These are phyloP conservation scores for Scomber scombrus DNA, from an alignment of 2,113 vertebrate species.

Conservation along the genomic window DNA sequence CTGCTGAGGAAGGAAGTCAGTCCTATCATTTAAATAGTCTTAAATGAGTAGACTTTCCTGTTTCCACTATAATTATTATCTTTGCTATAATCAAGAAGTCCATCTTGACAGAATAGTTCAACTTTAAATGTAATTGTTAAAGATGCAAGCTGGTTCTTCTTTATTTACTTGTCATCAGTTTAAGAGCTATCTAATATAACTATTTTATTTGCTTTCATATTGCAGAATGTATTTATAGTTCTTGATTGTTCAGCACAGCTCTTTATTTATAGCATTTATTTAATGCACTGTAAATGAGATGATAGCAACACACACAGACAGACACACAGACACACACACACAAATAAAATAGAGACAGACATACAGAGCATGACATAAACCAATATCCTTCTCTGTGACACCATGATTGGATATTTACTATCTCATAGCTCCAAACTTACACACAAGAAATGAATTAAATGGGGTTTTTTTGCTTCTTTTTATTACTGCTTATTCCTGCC, in stretches of 20 bases:
- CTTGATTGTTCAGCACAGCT: background rate
- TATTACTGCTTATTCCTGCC: conserved; percentile 38
- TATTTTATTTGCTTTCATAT: background rate
- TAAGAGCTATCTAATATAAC: background rate
- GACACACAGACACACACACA: background rate
- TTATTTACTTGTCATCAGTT: background rate
- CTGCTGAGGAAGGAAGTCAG: background rate
- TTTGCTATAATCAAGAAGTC: background rate
- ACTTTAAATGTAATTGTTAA: background rate
- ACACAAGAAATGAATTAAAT: conserved; percentile 46
- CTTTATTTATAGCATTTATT: too few species aligned
- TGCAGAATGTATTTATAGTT: background rate
- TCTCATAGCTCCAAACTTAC: conserved; percentile 58
- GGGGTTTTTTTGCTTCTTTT: background rate
- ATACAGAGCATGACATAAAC: conserved; percentile 52
- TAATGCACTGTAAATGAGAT: too few species aligned
- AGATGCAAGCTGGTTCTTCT: background rate
- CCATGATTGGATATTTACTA: conserved; percentile 68
- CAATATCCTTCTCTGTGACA: conserved; percentile 61
- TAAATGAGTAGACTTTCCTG: background rate
- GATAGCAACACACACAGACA: too few species aligned
- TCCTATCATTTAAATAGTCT: background rate
- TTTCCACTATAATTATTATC: background rate
- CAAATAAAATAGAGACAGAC: conserved; percentile 42
- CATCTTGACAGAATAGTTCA: background rate